phyloP scores from a whole-genome alignment of 2,888 invertebrate species.

The Machimus rusticus region DNA sequence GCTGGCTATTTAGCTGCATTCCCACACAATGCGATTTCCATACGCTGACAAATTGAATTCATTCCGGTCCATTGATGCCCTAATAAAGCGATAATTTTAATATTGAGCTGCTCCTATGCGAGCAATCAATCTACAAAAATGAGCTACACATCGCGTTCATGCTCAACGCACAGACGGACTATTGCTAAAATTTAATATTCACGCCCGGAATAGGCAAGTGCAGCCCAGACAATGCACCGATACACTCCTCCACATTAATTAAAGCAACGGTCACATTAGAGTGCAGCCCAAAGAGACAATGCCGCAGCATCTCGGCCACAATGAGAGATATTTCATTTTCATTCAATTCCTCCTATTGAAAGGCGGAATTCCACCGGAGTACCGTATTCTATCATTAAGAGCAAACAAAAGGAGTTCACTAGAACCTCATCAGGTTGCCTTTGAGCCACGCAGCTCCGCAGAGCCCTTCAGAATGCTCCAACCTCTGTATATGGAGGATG shows the following conservation, averaged over 20 bases:
- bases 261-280: constrained; percentile 34
- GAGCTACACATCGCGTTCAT: not conserved
- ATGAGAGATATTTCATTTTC: constrained; percentile 34
- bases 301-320: not conserved
- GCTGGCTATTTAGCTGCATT: constrained; percentile 2
- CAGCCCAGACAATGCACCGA: not conserved
- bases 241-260: constrained; percentile 33
- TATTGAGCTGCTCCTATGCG: constrained; percentile 13
- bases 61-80: constrained; percentile 32
- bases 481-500: not conserved
- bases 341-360: constrained; percentile 27
- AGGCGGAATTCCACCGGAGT: constrained; percentile 7
- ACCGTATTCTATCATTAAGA: constrained; percentile 40
- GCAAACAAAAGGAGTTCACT: constrained; percentile 41
- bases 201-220: not conserved
- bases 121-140: constrained; percentile 32
- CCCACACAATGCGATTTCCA: not conserved
- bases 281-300: constrained; percentile 30
- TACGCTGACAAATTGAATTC: constrained; percentile 25
- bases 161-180: not conserved
- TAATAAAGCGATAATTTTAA: constrained; percentile 35
- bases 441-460: not conserved
- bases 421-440: constrained; percentile 34
- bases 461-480: not conserved
- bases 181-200: constrained; percentile 30